phyloP scores from a whole-genome alignment of 2,113 vertebrate genomes.

The Anser brachyrhynchus region DNA sequence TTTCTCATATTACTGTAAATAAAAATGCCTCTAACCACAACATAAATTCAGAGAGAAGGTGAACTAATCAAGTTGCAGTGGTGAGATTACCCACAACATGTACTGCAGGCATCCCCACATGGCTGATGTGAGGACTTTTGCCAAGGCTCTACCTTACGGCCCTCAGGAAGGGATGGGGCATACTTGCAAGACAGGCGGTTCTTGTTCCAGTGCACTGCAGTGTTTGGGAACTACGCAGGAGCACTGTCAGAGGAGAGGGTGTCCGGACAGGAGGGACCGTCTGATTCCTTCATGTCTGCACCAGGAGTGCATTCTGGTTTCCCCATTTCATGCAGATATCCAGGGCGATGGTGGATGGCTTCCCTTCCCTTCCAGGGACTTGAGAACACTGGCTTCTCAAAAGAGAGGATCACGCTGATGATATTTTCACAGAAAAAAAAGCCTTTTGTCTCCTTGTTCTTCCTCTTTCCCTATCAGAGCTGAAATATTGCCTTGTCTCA shows the following conservation, averaged over 20 bases:
- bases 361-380: background rate
- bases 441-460: background rate
- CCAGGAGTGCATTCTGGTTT: accelerated
- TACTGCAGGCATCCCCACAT: background rate
- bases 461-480: background rate
- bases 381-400: background rate
- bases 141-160: background rate
- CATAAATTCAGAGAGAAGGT: background rate
- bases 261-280: accelerated
- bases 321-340: background rate
- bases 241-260: background rate
- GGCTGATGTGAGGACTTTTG: background rate
- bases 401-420: background rate
- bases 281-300: background rate
- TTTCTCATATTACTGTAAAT: background rate
- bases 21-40: background rate
- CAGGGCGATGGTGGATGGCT: background rate
- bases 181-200: background rate
- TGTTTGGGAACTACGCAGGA: accelerated
- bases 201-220: accelerated
- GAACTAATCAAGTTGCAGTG: background rate
- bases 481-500: background rate
- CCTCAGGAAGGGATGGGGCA: background rate
- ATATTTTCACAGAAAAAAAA: background rate
- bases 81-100: background rate